Evolutionary conservation across 2,113 vertebrate genomes (phyloP), one percentile per base, ranked within the genome.

Genomic region (Otis tarda): DNA sequence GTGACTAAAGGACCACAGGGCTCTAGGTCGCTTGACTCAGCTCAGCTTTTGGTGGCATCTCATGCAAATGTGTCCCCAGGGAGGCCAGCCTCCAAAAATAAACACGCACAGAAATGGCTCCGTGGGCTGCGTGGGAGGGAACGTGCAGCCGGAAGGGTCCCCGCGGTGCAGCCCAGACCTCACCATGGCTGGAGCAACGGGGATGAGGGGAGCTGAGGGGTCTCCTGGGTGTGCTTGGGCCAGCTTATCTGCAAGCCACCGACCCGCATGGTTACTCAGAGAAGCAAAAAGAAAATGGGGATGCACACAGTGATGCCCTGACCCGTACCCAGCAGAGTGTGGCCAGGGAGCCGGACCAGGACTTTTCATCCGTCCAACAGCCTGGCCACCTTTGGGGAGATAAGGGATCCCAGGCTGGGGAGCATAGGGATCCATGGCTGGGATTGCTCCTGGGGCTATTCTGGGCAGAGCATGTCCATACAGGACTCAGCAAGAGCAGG

Each of bases 1-100:
- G 45, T 0, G 4, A 53, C 59, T 47, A 24, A 57, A 71, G 31
- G 57, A 78, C 41, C 0, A 0, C 1, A 2, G 16, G 60, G 37
- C 89, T 73, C 50, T 1, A 0, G 28, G 50, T 24, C 1, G 4
- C 63, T 64, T 17, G 31, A 52, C 41, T 79, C 3, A 2, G 39
- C 61, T 68, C 56, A 18, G 39, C 30, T 61, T 69, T 80, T 5
- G 2, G 57, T 53, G 80, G 41, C 84, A 53, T n/a, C 70, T 87
- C 56, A 39, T 64, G 68, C 90, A 80, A 55, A 75, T 2, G 3
- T 8, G n/a, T 45, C 74, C 75, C n/a, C 18, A 10, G 25, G 20
- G 60, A 61, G 30, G 39, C 21, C 76, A 79, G 28, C 33, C 33
- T 78, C 73, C 31, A 41, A 60, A 67, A 79, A 24, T 28, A 80